Evolutionary conservation across 2,888 invertebrate species (phyloP).

Genomic region (Vanessa cardui): DNA sequence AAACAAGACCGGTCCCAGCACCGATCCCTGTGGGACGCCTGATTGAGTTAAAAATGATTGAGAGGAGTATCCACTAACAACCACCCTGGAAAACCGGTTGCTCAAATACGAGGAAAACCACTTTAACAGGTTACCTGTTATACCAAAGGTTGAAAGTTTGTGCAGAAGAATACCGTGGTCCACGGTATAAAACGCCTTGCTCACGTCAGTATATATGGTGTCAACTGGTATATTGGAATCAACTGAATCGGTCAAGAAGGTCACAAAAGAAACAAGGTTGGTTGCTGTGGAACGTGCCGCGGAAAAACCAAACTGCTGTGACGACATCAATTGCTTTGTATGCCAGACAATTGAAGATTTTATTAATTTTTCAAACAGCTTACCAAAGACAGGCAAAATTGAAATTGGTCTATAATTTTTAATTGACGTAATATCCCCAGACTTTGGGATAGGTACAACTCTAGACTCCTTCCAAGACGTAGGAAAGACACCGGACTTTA

Average conservation of each 20-base stretch:
- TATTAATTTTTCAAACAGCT: too few relatives aligned
- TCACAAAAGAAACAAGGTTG: slow-evolving; percentile 13
- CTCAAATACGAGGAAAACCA: slow-evolving; percentile 1
- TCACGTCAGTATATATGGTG: neutral
- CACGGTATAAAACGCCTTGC: neutral
- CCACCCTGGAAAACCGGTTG: neutral
- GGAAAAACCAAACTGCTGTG: neutral
- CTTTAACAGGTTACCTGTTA: slow-evolving; percentile 1
- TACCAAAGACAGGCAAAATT: neutral
- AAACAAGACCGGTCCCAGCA: neutral
- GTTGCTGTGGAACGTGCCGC: neutral
- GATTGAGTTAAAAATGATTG: neutral
- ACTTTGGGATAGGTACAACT: neutral
- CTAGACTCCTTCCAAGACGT: neutral
- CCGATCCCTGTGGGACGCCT: too few relatives aligned
- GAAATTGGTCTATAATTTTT: neutral
- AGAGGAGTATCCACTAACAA: neutral
- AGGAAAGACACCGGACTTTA: neutral
- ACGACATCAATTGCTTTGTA: neutral
- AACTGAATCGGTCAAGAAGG: slow-evolving; percentile 2
- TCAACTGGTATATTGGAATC: slow-evolving; percentile 7
- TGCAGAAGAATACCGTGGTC: slow-evolving; percentile 4
- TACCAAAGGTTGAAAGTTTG: slow-evolving; percentile 4
- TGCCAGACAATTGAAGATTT: too few relatives aligned
- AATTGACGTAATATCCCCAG: neutral